Conservation (phyloP, 2,888 invertebrate genomes). For the Rhopalosiphum nymphaeae region DNA sequence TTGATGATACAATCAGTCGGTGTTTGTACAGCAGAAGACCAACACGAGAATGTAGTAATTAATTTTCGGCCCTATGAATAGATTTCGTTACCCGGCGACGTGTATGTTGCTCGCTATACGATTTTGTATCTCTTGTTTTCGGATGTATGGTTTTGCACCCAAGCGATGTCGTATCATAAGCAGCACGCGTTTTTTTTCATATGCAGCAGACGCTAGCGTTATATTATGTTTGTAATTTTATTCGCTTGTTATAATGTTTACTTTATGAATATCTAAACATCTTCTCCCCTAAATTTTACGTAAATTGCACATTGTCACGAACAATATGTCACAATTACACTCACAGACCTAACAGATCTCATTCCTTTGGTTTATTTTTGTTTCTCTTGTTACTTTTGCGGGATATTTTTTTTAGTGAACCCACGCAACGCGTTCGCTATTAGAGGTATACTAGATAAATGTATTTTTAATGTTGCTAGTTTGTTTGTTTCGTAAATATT, state of each 20-base stretch:
- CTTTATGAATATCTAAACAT: constrained; percentile 21
- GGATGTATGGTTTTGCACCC: not conserved
- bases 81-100: constrained; percentile 16
- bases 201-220: not conserved
- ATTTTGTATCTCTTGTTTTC: constrained; percentile 42
- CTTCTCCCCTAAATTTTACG: not conserved
- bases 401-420: not conserved
- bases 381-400: not conserved
- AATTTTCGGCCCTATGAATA: constrained; percentile 61
- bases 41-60: constrained; percentile 60
- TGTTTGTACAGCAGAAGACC: constrained; percentile 52
- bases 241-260: constrained; percentile 17
- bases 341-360: not conserved
- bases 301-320: constrained; percentile 47
- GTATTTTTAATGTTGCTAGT: not conserved
- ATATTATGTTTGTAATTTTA: not conserved
- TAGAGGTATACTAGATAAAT: not conserved
- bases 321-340: constrained; percentile 57
- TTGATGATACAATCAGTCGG: constrained; percentile 59
- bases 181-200: not conserved
- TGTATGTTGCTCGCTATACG: not conserved
- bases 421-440: not conserved
- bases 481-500: not conserved
- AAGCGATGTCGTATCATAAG: not conserved
- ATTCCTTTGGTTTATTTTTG: not conserved